phyloP scores from a whole-genome alignment of 2,113 vertebrate species.

The Tringa solitaria region DNA sequence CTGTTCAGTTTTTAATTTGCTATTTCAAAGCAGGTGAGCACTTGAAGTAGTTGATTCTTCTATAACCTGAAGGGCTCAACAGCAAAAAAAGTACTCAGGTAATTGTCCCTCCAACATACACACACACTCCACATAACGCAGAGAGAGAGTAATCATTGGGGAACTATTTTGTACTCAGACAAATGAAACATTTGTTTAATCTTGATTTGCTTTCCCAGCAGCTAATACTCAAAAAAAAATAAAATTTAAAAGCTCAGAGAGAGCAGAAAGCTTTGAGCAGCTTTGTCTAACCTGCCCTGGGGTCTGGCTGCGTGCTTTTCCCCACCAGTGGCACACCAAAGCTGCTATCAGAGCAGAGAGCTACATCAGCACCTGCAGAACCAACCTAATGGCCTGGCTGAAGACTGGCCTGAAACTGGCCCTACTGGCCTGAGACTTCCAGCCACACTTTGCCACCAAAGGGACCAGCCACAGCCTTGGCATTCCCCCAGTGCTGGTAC shows the following conservation, averaged over 20 bases:
- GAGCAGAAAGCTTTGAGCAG: background rate
- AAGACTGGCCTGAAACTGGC: too few relatives aligned
- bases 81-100: background rate
- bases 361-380: background rate
- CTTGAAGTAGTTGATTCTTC: background rate
- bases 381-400: background rate
- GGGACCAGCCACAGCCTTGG: background rate
- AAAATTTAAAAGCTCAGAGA: background rate
- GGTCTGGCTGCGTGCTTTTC: background rate
- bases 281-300: background rate
- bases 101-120: background rate
- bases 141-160: background rate
- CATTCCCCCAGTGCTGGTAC: accelerated
- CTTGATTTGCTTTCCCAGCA: background rate
- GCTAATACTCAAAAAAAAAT: background rate
- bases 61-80: background rate
- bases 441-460: background rate
- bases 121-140: background rate
- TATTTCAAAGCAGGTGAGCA: background rate
- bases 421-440: background rate
- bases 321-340: background rate
- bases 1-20: background rate
- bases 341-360: background rate
- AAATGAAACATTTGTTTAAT: background rate
- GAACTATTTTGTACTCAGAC: background rate